A percentile compares a stretch with the other conserved stretches of the same genome.
These are phyloP conservation scores for Mya arenaria DNA, from an alignment of 1,140 invertebrate genomes.

Conservation along the genomic window DNA sequence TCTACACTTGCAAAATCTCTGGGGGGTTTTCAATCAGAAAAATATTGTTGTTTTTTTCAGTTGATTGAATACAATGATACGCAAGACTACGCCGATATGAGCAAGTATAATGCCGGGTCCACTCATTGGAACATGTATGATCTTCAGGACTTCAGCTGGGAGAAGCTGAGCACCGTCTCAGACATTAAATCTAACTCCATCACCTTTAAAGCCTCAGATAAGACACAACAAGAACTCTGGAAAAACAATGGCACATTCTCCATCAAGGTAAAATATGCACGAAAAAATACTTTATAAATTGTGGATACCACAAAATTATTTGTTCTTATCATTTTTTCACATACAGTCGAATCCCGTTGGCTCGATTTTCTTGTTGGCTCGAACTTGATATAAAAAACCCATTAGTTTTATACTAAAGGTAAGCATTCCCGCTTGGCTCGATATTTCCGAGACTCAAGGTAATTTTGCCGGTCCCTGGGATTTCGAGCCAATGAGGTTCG, in stretches of 20 bases:
- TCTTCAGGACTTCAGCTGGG: constrained; percentile 65
- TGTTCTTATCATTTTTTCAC: background rate
- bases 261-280: constrained; percentile 51
- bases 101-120: constrained; percentile 5
- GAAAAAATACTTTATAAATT: background rate
- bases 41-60: constrained; percentile 40
- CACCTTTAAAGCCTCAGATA: constrained; percentile 3
- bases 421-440: background rate
- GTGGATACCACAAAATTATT: background rate
- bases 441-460: background rate
- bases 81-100: constrained; percentile 66
- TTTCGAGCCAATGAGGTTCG: background rate
- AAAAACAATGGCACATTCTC: constrained; percentile 55
- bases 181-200: constrained; percentile 35
- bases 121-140: constrained; percentile 62
- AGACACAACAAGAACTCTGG: background rate
- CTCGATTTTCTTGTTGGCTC: background rate
- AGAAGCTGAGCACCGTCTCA: constrained; percentile 33
- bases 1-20: background rate
- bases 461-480: background rate
- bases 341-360: background rate
- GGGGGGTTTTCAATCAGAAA: background rate
- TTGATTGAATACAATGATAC: constrained; percentile 75
- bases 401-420: background rate
- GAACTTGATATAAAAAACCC: background rate